phyloP scores from a whole-genome alignment of 2,888 invertebrate genomes.

The Cephus runcator region DNA sequence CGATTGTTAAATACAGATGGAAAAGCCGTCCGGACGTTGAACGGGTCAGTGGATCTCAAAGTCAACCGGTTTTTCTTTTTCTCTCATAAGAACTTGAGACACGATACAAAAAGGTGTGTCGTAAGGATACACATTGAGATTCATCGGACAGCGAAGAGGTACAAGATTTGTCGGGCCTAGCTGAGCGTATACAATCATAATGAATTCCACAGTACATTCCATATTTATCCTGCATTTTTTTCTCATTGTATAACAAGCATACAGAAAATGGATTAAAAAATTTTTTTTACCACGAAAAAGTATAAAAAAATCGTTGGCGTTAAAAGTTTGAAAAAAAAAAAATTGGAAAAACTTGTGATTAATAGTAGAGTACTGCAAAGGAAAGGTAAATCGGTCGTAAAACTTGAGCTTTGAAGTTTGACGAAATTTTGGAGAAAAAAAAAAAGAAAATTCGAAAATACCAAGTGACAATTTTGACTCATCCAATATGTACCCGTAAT shows the following conservation, averaged over 20 bases:
- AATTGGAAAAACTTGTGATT: no score
- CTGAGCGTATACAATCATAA: neutral
- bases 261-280: neutral
- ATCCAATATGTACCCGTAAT: neutral
- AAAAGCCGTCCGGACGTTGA: conserved; percentile 48
- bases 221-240: neutral
- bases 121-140: neutral
- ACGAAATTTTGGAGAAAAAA: neutral
- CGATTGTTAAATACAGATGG: conserved; percentile 57
- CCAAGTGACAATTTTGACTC: neutral
- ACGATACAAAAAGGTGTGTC: neutral
- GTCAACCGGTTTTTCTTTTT: conserved; percentile 28
- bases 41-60: conserved; percentile 56
- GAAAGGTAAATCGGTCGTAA: neutral
- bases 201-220: neutral
- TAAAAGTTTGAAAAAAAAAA: no score
- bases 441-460: neutral
- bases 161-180: neutral
- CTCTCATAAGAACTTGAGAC: neutral
- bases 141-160: neutral
- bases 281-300: no score
- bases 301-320: no score
- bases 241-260: neutral
- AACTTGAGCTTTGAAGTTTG: neutral
- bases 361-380: neutral